Base-by-base conservation (phyloP, 2,888 invertebrate species). In the Teleiodes luculella region DNA sequence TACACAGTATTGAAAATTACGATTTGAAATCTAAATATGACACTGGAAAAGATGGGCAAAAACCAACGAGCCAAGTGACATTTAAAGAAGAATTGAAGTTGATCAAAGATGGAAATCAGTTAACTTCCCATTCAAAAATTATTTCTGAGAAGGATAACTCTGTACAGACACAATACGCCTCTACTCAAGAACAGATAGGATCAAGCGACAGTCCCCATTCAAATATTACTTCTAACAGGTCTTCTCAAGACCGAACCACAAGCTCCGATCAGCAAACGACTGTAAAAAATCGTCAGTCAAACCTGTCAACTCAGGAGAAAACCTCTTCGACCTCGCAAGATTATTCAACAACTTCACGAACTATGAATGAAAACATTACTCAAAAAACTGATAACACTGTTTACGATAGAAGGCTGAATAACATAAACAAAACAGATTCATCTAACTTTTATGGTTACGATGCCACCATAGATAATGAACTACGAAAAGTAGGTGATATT, bases 11-110 rank as follows among this genome's bases (percentile, higher is more conserved):
- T 62, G 85, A 91, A 67, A 86, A 87, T 55, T 89, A 86, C 59
- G 91, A 92, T 50, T 88, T 87, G 74, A 85, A 90, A 62, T 86
- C 91, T 4, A 89, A 86, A 39, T 92, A 88, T 67, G 92, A 92
- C 62, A 86, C 91, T 5, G 91, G 90, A 2, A 88, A 90, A 68
- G 90, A 90, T 55, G 92, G 92, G 48, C 65, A 76, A 56, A 83
- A 80, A 59, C 88, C 90, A 24, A 76, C 72, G 11, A 88, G 78
- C 69, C 80, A 81, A 75, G 76, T 82, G 72, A 70, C 65, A 50
- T 64, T 85, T 6, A 77, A 74, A 63, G 80, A 89, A 74, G 79
- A 85, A 62, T 87, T 88, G 8, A 81, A 81, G 63, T 74, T 85
- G 13, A 68, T 84, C 8, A 86, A 74, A 76, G 90, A 85, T 74